These are phyloP conservation scores for Enteromius anoplus DNA, from an alignment of 2,797 vertebrate species.

Conservation along the genomic window DNA sequence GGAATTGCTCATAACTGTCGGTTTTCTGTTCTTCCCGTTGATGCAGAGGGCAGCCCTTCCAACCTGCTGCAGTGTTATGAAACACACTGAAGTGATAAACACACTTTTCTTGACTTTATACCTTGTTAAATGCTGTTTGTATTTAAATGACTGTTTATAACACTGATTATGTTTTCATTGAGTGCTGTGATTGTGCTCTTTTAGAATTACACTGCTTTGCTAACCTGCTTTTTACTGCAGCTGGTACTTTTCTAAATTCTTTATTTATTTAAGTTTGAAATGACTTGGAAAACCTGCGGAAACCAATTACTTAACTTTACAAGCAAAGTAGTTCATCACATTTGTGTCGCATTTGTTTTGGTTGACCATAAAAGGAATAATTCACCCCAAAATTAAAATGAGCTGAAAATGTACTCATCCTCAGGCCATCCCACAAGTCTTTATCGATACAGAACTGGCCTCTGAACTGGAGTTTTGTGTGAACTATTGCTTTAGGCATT, in stretches of 20 bases:
- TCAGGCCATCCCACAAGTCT: too few relatives aligned
- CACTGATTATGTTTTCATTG: background rate
- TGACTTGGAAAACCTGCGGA: background rate
- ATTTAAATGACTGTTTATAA: background rate
- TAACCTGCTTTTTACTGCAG: background rate
- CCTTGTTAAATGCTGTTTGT: background rate
- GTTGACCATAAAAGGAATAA: background rate
- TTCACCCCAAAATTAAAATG: background rate
- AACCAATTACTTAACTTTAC: background rate
- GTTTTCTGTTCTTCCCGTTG: slow-evolving; percentile 11
- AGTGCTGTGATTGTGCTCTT: background rate
- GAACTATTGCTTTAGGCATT: background rate
- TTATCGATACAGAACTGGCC: too few relatives aligned
- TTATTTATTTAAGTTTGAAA: background rate
- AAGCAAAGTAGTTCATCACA: background rate
- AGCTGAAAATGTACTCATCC: too few relatives aligned
- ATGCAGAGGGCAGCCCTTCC: background rate
- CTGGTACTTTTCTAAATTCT: background rate
- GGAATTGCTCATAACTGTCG: slow-evolving; percentile 31
- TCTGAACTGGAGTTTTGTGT: too few relatives aligned
- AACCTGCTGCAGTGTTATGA: background rate
- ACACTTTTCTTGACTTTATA: background rate
- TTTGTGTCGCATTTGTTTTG: background rate
- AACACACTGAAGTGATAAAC: background rate
- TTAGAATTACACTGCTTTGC: background rate